phyloP scores from a whole-genome alignment of 2,113 vertebrate species.

The Poecilia latipinna region DNA sequence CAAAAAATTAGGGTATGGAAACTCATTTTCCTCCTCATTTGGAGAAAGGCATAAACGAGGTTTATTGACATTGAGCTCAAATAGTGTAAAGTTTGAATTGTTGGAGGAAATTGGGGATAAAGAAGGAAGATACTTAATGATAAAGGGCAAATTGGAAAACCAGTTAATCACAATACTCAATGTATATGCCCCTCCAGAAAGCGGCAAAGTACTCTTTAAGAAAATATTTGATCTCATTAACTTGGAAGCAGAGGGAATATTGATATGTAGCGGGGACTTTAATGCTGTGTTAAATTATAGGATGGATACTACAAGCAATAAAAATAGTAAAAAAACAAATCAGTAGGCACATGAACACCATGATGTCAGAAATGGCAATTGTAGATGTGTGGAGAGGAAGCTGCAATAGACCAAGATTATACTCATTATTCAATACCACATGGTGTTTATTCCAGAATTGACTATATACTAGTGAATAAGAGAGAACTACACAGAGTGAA shows the following conservation, averaged over 20 bases:
- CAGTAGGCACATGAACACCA: too few species aligned
- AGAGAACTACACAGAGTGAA: not conserved
- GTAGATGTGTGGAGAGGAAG: not conserved
- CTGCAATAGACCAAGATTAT: too few species aligned
- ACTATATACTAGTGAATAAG: not conserved
- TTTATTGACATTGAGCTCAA: not conserved
- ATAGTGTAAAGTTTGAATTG: not conserved
- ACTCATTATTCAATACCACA: not conserved
- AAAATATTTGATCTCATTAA: not conserved
- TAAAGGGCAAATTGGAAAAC: not conserved
- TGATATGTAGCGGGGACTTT: too few species aligned
- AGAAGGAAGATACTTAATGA: not conserved
- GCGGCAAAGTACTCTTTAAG: not conserved
- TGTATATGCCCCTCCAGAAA: conserved; percentile 1
- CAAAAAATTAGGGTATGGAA: too few species aligned
- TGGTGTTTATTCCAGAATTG: not conserved
- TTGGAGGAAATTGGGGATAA: not conserved
- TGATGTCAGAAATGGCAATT: too few species aligned
- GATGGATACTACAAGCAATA: too few species aligned
- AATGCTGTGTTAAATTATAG: too few species aligned
- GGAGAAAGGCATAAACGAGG: too few species aligned
- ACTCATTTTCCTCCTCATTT: too few species aligned
- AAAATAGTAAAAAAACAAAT: too few species aligned
- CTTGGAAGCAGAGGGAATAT: not conserved
- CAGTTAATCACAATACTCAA: not conserved